phyloP scores from a whole-genome alignment of 1,140 invertebrate species.

The Theocolax elegans region DNA sequence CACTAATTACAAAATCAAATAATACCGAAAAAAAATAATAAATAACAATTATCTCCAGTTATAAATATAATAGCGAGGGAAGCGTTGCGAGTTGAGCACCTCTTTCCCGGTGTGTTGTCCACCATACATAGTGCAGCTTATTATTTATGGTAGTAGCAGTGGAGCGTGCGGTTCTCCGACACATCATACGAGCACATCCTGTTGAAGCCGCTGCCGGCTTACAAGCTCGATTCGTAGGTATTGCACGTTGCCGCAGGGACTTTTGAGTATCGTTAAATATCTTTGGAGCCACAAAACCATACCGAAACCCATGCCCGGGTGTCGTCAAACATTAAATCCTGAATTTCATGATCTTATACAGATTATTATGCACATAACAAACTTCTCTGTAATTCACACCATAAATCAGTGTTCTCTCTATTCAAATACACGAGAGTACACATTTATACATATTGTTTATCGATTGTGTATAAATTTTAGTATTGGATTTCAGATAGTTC shows the following conservation, averaged over 20 bases:
- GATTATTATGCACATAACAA: too few relatives aligned
- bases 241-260: neutral
- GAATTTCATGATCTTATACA: neutral
- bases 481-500: too few relatives aligned
- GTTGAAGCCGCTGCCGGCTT: constrained; percentile 24
- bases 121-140: constrained; percentile 37
- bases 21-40: too few relatives aligned
- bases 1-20: too few relatives aligned
- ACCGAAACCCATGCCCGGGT: neutral
- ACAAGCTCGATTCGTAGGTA: neutral
- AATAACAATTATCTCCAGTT: too few relatives aligned
- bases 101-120: constrained; percentile 21
- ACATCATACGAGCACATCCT: constrained; percentile 47
- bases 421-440: too few relatives aligned
- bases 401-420: too few relatives aligned
- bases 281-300: neutral
- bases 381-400: too few relatives aligned
- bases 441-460: too few relatives aligned
- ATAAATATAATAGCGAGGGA: too few relatives aligned
- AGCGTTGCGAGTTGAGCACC: constrained; percentile 40
- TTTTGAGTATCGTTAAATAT: neutral
- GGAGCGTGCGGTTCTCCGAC: constrained; percentile 47
- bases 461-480: too few relatives aligned
- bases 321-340: neutral
- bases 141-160: constrained; percentile 52